These are phyloP conservation scores for Drosophila tristis DNA, from an alignment of 1,140 invertebrate species.

Conservation along the genomic window DNA sequence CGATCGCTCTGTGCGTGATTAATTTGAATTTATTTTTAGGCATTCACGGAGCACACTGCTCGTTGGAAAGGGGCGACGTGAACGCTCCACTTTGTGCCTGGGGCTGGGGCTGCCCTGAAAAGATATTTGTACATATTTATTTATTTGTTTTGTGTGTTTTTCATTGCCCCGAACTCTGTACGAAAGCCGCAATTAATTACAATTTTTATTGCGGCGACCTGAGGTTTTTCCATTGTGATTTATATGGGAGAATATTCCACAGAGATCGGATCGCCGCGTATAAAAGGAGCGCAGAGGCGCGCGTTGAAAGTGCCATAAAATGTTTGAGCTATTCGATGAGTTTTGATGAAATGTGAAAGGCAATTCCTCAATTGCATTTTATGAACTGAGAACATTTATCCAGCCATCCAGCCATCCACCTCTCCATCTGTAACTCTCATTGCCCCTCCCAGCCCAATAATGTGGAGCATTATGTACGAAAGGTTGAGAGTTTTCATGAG, in stretches of 20 bases:
- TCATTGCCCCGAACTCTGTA: constrained; percentile 50
- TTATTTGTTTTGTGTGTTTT: constrained; percentile 64
- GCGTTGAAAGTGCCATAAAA: constrained; percentile 70
- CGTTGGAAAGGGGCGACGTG: constrained; percentile 53
- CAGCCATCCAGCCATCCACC: constrained; percentile 6
- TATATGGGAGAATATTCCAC: constrained; percentile 67
- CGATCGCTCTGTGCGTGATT: constrained; percentile 52
- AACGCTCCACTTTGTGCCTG: constrained; percentile 39
- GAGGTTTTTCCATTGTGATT: constrained; percentile 68
- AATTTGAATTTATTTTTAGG: constrained; percentile 75
- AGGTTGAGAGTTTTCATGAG: constrained; percentile 1
- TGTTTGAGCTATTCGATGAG: constrained; percentile 61
- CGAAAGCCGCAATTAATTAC: constrained; percentile 74
- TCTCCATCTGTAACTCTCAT: constrained; percentile 8
- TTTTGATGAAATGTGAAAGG: constrained; percentile 74
- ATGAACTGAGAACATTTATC: constrained; percentile 64
- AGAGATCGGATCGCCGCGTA: constrained; percentile 14
- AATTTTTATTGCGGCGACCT: constrained; percentile 74
- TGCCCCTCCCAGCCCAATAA: neutral
- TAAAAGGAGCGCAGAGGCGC: neutral
- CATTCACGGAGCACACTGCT: constrained; percentile 1
- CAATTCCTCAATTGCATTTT: constrained; percentile 74
- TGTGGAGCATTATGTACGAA: constrained; percentile 21
- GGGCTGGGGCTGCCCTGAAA: constrained; percentile 1
- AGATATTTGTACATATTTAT: constrained; percentile 46